Percentiles rank a stretch among this genome's conserved stretches.
phyloP scores from a whole-genome alignment of 2,888 invertebrate species.

The Trissolcus brochymenae region DNA sequence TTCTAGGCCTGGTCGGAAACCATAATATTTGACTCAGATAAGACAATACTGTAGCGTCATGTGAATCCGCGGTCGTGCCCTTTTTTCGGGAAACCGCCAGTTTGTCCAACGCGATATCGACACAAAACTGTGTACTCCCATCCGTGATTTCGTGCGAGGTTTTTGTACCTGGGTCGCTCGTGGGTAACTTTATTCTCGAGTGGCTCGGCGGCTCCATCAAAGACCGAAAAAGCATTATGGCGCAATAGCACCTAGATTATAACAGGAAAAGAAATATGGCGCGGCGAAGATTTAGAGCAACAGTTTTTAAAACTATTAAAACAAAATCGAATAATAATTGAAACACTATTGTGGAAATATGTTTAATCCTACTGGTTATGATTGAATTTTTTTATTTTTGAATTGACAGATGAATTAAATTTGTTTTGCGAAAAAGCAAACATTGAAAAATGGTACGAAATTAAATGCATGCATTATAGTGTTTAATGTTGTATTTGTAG shows the following conservation, averaged over 20 bases:
- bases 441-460: no score
- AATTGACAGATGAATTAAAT: no score
- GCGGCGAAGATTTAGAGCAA: no score
- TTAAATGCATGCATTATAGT: no score
- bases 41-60: conserved; percentile 25
- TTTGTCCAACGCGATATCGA: conserved; percentile 67
- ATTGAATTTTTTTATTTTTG: no score
- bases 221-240: conserved; percentile 45
- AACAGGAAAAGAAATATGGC: conserved; percentile 12
- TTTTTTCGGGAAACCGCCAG: conserved; percentile 60
- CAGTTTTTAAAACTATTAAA: not conserved
- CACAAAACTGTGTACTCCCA: conserved; percentile 61
- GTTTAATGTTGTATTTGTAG: not conserved
- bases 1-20: conserved; percentile 18
- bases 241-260: conserved; percentile 44
- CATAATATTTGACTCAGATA: conserved; percentile 29
- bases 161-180: conserved; percentile 18
- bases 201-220: conserved; percentile 51
- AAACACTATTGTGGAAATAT: not conserved
- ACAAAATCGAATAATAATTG: not conserved
- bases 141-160: conserved; percentile 37
- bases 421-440: no score
- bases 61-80: conserved; percentile 38
- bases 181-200: conserved; percentile 42
- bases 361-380: no score